These are phyloP conservation scores for Pheucticus melanocephalus DNA, from an alignment of 2,113 vertebrate species.

Conservation along the genomic window DNA sequence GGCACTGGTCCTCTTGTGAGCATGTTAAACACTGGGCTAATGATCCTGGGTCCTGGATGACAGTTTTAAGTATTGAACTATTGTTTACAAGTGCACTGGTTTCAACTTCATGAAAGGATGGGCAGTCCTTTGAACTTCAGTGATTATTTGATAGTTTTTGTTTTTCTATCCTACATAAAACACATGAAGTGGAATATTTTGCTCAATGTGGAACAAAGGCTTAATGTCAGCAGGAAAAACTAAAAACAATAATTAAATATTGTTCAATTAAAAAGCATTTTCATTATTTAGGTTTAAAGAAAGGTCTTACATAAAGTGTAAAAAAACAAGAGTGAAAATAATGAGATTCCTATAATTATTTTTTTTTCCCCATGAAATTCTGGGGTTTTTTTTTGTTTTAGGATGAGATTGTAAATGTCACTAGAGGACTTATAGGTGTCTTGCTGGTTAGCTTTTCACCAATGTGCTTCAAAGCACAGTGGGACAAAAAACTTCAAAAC, in stretches of 20 bases:
- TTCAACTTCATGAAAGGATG: not conserved
- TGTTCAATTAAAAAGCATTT: not conserved
- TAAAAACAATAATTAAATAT: not conserved
- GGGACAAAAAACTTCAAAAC: not conserved
- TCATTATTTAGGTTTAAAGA: not conserved
- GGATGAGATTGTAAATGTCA: not conserved
- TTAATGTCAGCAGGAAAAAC: not conserved
- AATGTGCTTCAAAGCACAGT: not conserved
- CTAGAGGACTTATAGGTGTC: not conserved
- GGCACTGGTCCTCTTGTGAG: not conserved
- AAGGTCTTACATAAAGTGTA: not conserved
- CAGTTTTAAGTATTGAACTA: not conserved
- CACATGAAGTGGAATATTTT: not conserved
- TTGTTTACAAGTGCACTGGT: not conserved
- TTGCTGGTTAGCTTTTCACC: not conserved
- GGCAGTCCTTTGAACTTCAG: not conserved
- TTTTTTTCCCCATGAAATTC: not conserved
- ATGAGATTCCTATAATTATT: not conserved
- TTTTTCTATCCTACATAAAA: not conserved
- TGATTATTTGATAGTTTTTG: not conserved
- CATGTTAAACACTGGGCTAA: not conserved
- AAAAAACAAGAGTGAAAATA: not conserved
- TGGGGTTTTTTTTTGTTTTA: not conserved
- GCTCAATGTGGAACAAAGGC: not conserved
- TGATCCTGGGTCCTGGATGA: not conserved